Percentiles rank a stretch among this genome's conserved stretches.
Conservation (phyloP, 2,113 vertebrate genomes). For the Symphodus melops region DNA sequence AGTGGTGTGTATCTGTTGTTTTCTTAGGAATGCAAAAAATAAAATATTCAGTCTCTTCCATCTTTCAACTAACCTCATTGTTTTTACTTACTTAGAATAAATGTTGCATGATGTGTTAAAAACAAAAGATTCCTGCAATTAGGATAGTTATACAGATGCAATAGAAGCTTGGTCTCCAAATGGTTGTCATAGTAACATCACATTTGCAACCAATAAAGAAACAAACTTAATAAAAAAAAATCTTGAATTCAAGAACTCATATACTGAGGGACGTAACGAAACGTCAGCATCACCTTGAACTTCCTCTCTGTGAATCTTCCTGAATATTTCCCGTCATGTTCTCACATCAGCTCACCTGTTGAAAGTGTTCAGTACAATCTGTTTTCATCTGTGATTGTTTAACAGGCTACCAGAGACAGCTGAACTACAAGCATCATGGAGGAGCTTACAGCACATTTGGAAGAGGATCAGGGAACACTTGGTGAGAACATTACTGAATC, state of each 20-base stretch:
- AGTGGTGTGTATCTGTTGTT: conserved; percentile 79
- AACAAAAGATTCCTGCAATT: no score
- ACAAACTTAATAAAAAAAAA: no score
- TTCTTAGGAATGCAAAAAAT: neutral
- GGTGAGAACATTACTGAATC: conserved; percentile 79
- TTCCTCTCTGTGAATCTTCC: no score
- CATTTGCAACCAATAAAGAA: no score
- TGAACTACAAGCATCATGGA: conserved; percentile 84
- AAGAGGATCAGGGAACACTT: conserved; percentile 85
- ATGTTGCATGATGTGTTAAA: neutral
- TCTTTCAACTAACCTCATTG: neutral
- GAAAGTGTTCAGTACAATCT: neutral
- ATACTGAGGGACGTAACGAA: no score
- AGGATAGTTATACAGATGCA: no score
- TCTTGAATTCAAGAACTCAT: no score
- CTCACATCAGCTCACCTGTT: no score
- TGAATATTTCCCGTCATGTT: no score
- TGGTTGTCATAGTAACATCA: no score
- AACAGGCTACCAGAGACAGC: conserved; percentile 89
- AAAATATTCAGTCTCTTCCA: no score
- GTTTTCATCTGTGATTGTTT: neutral
- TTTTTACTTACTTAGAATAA: neutral
- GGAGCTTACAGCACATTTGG: conserved; percentile 92
- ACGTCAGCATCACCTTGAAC: no score
- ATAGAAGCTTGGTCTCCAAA: neutral